A percentile compares a stretch with the other conserved stretches of the same genome.
These are phyloP conservation scores for Zeugodacus cucurbitae DNA, from an alignment of 1,140 invertebrate species.

Conservation along the genomic window DNA sequence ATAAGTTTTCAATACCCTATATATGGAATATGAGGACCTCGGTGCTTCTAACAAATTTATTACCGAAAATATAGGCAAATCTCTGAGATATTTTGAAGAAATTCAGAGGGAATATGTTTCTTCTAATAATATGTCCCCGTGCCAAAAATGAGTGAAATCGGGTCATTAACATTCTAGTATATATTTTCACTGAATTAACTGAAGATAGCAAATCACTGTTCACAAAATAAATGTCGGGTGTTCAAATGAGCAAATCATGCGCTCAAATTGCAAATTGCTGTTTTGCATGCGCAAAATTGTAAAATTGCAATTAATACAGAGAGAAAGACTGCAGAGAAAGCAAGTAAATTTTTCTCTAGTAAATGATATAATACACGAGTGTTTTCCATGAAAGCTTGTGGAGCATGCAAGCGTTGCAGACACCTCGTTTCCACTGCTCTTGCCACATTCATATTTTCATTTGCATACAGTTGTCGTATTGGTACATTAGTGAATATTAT, in stretches of 20 bases:
- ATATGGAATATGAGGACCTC: too few species aligned
- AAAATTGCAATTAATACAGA: neutral
- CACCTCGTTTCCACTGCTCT: neutral
- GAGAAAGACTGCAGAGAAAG: neutral
- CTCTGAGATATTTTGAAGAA: too few species aligned
- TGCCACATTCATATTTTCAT: neutral
- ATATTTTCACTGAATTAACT: neutral
- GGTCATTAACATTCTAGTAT: too few species aligned
- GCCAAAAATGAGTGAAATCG: too few species aligned
- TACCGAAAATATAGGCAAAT: too few species aligned
- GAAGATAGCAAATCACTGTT: neutral
- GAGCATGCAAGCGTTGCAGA: neutral
- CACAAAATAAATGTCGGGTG: neutral
- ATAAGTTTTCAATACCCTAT: too few species aligned
- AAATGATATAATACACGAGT: neutral
- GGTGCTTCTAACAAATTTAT: too few species aligned
- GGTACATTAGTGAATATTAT: neutral
- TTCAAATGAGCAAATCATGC: neutral
- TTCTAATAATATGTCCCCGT: too few species aligned
- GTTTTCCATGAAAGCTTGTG: neutral
- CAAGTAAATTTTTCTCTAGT: neutral
- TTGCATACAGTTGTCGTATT: neutral
- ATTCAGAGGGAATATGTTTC: too few species aligned
- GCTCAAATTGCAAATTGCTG: neutral
- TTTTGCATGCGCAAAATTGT: neutral